These are phyloP conservation scores for Crambe crambe DNA, from an alignment of 37 sponge, comb jelly and placozoan species.

Conservation along the genomic window DNA sequence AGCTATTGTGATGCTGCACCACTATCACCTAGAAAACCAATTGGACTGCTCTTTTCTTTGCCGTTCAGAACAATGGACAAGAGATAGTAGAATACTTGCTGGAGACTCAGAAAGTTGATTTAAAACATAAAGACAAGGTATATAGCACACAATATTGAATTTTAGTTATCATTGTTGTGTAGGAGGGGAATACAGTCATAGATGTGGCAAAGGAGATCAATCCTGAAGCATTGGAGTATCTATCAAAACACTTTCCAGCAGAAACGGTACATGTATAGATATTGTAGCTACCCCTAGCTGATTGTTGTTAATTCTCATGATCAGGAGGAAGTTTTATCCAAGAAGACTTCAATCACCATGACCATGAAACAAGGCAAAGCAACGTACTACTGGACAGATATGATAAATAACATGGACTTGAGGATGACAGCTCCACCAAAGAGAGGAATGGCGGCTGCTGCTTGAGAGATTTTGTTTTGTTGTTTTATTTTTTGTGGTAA, in stretches of 20 bases:
- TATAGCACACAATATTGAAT: not conserved
- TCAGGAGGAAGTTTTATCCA: not conserved
- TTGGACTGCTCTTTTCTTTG: constrained; percentile 12
- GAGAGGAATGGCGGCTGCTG: not conserved
- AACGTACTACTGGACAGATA: not conserved
- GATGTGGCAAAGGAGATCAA: constrained; percentile 6
- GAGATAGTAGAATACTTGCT: not conserved
- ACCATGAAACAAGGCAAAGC: not conserved
- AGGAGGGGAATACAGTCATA: not conserved
- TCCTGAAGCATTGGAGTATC: not conserved
- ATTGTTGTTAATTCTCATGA: not conserved
- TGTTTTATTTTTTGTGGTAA: too few species aligned
- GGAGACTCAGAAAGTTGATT: not conserved
- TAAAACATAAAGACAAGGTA: constrained; percentile 3
- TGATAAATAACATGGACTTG: not conserved
- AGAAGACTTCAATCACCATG: not conserved
- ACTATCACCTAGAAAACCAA: not conserved
- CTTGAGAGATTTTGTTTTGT: too few species aligned
- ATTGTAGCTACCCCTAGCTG: not conserved
- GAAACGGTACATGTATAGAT: not conserved
- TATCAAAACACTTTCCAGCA: not conserved
- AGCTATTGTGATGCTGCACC: not conserved
- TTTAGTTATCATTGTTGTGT: not conserved
- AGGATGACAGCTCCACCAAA: not conserved
- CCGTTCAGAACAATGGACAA: not conserved